phyloP scores from a whole-genome alignment of 2,888 invertebrate genomes.

The Allophyes oxyacanthae region DNA sequence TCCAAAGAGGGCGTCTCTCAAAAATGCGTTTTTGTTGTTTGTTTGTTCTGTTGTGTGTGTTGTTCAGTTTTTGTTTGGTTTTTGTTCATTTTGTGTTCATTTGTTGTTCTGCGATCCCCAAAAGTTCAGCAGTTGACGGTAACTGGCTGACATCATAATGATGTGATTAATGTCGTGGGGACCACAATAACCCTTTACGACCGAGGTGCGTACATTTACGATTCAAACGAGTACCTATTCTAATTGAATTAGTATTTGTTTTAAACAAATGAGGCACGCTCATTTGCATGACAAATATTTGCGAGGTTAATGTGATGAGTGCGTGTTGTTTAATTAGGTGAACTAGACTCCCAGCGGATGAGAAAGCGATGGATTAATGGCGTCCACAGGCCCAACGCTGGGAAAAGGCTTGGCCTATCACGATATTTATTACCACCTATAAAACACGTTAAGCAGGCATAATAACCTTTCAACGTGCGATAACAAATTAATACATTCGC shows the following conservation, averaged over 20 bases:
- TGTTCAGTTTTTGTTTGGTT: no score
- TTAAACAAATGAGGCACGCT: constrained; percentile 22
- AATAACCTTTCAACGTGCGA: no score
- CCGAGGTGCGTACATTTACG: constrained; percentile 21
- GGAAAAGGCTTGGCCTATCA: constrained; percentile 24
- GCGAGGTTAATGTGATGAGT: constrained; percentile 25
- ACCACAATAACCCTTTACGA: not conserved
- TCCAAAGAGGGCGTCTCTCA: no score
- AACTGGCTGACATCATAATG: no score
- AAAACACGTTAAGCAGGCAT: no score
- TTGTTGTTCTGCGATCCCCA: no score
- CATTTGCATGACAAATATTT: constrained; percentile 39
- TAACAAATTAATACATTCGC: no score
- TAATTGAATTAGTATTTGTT: constrained; percentile 40
- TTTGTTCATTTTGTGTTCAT: no score
- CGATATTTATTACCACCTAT: constrained; percentile 2
- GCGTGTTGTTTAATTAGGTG: constrained; percentile 27
- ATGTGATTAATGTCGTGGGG: not conserved
- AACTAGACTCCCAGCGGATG: constrained; percentile 22
- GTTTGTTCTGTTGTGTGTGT: no score
- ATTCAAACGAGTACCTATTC: constrained; percentile 29
- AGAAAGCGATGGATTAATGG: constrained; percentile 14
- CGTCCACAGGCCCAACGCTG: constrained; percentile 10
- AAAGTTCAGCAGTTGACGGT: no score
- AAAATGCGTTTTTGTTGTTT: no score